Evolutionary conservation across 2,797 vertebrate species (phyloP).

Genomic region (Cryptoprocta ferox): DNA sequence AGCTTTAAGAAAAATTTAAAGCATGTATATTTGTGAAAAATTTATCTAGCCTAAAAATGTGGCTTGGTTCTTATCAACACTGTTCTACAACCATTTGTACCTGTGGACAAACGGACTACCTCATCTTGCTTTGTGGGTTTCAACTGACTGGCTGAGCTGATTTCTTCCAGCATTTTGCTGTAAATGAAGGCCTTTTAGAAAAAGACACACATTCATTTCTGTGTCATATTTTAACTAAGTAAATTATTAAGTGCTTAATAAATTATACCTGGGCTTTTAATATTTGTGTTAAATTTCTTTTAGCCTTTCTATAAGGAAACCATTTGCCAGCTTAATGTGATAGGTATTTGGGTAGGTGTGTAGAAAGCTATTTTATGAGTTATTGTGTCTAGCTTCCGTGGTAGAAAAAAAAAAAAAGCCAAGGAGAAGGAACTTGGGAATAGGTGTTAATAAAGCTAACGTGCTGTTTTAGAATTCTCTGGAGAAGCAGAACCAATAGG

Average conservation of each 20-base stretch:
- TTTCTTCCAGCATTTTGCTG: not conserved
- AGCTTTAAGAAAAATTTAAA: conserved; percentile 6
- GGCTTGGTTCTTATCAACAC: not conserved
- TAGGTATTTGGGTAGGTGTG: not conserved
- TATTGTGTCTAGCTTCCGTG: not conserved
- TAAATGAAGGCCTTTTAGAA: not conserved
- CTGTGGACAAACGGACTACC: not conserved
- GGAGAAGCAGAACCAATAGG: not conserved
- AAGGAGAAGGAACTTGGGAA: not conserved
- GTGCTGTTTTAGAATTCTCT: not conserved
- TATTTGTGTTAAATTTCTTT: not conserved
- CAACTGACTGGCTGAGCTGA: not conserved
- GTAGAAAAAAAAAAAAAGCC: not conserved
- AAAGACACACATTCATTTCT: not conserved
- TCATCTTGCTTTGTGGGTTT: not conserved
- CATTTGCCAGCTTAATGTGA: not conserved
- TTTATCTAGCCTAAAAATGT: not conserved
- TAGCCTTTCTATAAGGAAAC: not conserved
- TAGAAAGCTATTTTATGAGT: not conserved
- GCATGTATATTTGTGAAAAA: not conserved
- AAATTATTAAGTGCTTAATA: conserved; percentile 21
- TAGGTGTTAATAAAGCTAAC: not conserved
- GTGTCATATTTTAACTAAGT: not conserved
- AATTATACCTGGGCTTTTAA: not conserved
- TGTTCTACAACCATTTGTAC: not conserved